phyloP scores from a whole-genome alignment of 2,888 invertebrate genomes.

The Machimus rusticus region DNA sequence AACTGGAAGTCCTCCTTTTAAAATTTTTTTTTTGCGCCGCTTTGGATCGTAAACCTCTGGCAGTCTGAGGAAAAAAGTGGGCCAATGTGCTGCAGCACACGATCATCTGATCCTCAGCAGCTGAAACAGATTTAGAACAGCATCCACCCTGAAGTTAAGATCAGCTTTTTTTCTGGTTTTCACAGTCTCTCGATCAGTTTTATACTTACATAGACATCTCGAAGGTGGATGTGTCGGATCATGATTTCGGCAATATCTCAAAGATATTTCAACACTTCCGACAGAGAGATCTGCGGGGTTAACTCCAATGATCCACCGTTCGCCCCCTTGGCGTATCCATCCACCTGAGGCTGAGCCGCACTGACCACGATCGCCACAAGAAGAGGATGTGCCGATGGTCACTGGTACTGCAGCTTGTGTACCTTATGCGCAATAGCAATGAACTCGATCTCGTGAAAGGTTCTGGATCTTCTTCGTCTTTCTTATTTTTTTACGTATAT shows the following conservation, averaged over 20 bases:
- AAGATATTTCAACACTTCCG: conserved; percentile 9
- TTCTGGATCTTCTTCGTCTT: conserved; percentile 1
- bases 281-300: not conserved
- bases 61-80: conserved; percentile 12
- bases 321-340: not conserved
- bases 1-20: not conserved
- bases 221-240: not conserved
- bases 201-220: not conserved
- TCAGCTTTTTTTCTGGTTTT: not conserved
- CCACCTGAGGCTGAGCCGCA: not conserved
- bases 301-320: not conserved
- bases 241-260: not conserved
- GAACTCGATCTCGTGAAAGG: conserved; percentile 24
- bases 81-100: conserved; percentile 23
- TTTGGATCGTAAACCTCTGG: not conserved
- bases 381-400: conserved; percentile 10
- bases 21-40: not conserved
- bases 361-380: not conserved
- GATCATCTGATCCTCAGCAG: not conserved
- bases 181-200: not conserved
- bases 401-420: not conserved
- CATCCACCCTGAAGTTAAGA: not conserved
- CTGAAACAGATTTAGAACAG: not conserved
- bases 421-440: conserved; percentile 5
- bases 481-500: not conserved